Evolutionary conservation across 2,888 invertebrate species (phyloP).

Genomic region (Caenorhabditis drosophilae): DNA sequence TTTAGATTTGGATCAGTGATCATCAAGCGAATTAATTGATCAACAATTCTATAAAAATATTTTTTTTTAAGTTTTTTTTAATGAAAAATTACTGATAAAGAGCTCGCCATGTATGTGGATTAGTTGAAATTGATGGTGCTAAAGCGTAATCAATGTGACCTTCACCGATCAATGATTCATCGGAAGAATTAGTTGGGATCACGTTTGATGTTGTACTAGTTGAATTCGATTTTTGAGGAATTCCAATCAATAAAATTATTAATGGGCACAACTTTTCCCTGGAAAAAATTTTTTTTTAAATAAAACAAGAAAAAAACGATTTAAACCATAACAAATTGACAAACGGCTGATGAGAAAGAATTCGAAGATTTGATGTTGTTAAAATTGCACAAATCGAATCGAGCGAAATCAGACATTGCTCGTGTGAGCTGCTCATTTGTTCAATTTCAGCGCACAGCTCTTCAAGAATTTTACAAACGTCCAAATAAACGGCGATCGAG

Average conservation of each 20-base stretch:
- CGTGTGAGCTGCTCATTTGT: slow-evolving; percentile 44
- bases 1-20: slow-evolving; percentile 39
- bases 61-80: background rate
- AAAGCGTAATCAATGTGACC: slow-evolving; percentile 54
- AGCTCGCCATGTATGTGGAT: slow-evolving; percentile 57
- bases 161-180: slow-evolving; percentile 43
- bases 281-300: slow-evolving; percentile 4
- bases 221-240: slow-evolving; percentile 31
- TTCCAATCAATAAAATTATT: slow-evolving; percentile 50
- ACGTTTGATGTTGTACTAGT: slow-evolving; percentile 9
- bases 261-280: slow-evolving; percentile 57
- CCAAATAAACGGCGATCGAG: slow-evolving; percentile 61
- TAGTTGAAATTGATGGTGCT: slow-evolving; percentile 50
- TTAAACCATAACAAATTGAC: slow-evolving; percentile 59
- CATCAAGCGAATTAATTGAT: slow-evolving; percentile 61
- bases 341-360: slow-evolving; percentile 51
- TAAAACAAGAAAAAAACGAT: background rate
- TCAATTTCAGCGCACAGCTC: slow-evolving; percentile 52
- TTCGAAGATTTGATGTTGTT: slow-evolving; percentile 51
- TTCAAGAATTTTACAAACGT: slow-evolving; percentile 57
- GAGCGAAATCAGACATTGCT: slow-evolving; percentile 43
- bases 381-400: slow-evolving; percentile 59
- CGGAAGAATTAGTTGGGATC: background rate
- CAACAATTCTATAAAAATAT: slow-evolving; percentile 52
- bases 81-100: slow-evolving; percentile 53